These are phyloP conservation scores for Anthophora plumipes DNA, from an alignment of 2,888 invertebrate genomes.

Conservation along the genomic window DNA sequence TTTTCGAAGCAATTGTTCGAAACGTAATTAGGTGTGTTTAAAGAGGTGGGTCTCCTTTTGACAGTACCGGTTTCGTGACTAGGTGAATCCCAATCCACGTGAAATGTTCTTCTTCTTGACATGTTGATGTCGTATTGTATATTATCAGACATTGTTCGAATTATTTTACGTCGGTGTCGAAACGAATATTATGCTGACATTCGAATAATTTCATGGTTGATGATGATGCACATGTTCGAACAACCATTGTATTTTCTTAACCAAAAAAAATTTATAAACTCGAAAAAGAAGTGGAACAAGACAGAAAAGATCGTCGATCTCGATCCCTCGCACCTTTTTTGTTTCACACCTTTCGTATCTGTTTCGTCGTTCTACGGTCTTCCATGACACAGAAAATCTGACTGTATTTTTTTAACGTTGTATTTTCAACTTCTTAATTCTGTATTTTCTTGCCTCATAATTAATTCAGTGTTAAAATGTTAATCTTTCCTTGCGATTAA, in stretches of 20 bases:
- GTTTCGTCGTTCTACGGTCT: too few species aligned
- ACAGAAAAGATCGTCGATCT: too few species aligned
- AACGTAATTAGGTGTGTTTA: conserved; percentile 71
- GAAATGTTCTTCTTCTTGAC: conserved; percentile 76
- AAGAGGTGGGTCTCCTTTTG: conserved; percentile 88
- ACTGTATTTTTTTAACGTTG: too few species aligned
- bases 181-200: conserved; percentile 66
- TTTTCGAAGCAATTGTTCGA: conserved; percentile 60
- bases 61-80: conserved; percentile 90
- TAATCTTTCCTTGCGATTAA: too few species aligned
- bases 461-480: too few species aligned
- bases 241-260: conserved; percentile 17
- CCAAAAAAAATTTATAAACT: too few species aligned
- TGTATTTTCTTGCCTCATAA: too few species aligned
- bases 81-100: conserved; percentile 90
- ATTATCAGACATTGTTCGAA: background rate
- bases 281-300: too few species aligned
- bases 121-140: conserved; percentile 31
- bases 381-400: too few species aligned
- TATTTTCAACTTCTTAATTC: too few species aligned
- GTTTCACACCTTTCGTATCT: too few species aligned
- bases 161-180: conserved; percentile 72
- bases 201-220: conserved; percentile 36
- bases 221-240: background rate
- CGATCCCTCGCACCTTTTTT: too few species aligned